Evolutionary conservation across 1,140 invertebrate genomes (phyloP).

Genomic region (Piezodorus guildinii): DNA sequence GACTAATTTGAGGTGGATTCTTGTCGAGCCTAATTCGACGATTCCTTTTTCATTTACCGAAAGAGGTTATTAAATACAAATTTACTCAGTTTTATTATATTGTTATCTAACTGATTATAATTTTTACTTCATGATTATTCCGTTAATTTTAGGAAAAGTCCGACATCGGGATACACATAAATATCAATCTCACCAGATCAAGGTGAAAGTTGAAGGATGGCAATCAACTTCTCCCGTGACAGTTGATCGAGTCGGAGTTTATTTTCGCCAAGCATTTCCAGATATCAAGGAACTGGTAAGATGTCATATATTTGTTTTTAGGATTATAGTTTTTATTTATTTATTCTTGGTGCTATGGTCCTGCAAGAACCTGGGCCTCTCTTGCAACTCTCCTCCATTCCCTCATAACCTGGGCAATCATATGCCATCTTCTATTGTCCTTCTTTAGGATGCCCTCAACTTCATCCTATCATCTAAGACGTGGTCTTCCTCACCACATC

Average conservation of each 20-base stretch:
- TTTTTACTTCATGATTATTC: constrained; percentile 17
- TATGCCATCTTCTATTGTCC: too few species aligned
- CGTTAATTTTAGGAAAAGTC: constrained; percentile 41
- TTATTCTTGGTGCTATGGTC: too few species aligned
- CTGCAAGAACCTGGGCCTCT: too few species aligned
- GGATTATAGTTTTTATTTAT: too few species aligned
- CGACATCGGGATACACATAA: constrained; percentile 70
- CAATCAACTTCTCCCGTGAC: constrained; percentile 73
- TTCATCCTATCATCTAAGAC: too few species aligned
- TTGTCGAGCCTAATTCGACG: constrained; percentile 54
- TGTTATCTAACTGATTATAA: constrained; percentile 10
- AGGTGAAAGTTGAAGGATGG: constrained; percentile 84
- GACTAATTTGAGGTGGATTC: constrained; percentile 42
- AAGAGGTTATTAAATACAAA: constrained; percentile 38
- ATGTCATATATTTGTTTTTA: not conserved
- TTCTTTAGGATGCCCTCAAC: too few species aligned
- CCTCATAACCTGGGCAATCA: too few species aligned
- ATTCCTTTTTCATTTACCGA: constrained; percentile 73
- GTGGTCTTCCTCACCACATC: too few species aligned
- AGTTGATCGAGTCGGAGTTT: constrained; percentile 89
- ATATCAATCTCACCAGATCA: constrained; percentile 69
- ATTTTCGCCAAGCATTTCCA: constrained; percentile 66
- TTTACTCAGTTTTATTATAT: not conserved
- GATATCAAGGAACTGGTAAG: constrained; percentile 29
- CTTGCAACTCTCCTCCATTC: too few species aligned